phyloP scores from a whole-genome alignment of 2,113 vertebrate genomes.

The Oncorhynchus mykiss region DNA sequence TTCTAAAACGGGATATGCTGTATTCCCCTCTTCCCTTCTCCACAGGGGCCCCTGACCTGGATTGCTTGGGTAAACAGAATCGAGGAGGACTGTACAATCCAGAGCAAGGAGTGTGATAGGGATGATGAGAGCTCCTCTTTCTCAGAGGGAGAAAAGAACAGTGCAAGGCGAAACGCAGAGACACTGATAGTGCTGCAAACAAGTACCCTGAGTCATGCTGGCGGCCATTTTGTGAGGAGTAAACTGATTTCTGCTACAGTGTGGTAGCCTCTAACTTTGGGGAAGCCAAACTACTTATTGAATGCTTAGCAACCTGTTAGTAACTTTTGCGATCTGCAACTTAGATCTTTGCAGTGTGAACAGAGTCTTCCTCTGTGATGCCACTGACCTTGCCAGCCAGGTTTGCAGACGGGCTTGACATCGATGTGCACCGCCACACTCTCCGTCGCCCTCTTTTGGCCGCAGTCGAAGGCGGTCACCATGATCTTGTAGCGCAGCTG shows the following conservation, averaged over 20 bases:
- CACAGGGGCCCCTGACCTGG: conserved; percentile 15
- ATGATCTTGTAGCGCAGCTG: conserved; percentile 88
- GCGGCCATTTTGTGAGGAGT: too few relatives aligned
- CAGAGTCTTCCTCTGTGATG: too few relatives aligned
- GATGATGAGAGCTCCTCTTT: neutral
- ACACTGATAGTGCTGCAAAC: too few relatives aligned
- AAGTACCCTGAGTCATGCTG: too few relatives aligned
- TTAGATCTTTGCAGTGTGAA: neutral
- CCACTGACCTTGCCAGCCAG: conserved; percentile 97
- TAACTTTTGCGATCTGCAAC: neutral
- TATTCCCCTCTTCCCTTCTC: neutral
- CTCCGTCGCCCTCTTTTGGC: conserved; percentile 87
- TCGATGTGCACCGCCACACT: conserved; percentile 87
- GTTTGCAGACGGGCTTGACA: conserved; percentile 95
- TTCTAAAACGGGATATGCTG: conserved; percentile 3
- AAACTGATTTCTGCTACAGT: too few relatives aligned
- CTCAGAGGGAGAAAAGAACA: neutral
- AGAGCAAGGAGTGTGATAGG: neutral
- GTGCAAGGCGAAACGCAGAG: too few relatives aligned
- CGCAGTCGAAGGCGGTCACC: conserved; percentile 95
- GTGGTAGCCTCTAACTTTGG: too few relatives aligned
- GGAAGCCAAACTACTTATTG: too few relatives aligned
- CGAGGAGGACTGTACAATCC: neutral
- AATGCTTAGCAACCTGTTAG: neutral
- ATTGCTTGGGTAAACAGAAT: conserved; percentile 13